phyloP scores from a whole-genome alignment of 2,113 vertebrate species.

The Cranoglanis bouderius region DNA sequence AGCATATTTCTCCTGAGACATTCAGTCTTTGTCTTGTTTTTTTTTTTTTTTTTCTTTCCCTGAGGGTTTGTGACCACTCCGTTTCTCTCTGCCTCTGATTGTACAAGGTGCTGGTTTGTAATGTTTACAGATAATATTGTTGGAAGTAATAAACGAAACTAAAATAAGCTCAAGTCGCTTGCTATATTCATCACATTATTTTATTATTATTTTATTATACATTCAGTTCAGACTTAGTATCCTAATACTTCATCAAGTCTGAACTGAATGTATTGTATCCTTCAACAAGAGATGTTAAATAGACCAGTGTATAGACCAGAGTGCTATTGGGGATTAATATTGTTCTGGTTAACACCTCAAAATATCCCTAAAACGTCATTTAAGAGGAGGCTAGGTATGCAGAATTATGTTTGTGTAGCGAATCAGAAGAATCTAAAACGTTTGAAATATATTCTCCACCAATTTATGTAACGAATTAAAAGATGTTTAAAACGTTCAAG shows the following conservation, averaged over 20 bases:
- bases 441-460: no score
- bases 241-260: background rate
- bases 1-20: slow-evolving; percentile 27
- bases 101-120: slow-evolving; percentile 73
- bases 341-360: background rate
- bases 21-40: background rate
- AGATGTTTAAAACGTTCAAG: no score
- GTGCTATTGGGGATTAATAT: background rate
- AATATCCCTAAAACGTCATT: background rate
- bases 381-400: background rate
- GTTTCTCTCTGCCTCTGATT: slow-evolving; percentile 59
- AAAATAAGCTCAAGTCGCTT: slow-evolving; percentile 10
- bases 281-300: background rate
- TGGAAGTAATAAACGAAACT: slow-evolving; percentile 66
- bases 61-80: slow-evolving; percentile 58
- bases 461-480: no score
- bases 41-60: background rate
- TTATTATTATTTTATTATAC: background rate
- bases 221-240: no score
- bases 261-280: background rate
- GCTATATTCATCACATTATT: background rate
- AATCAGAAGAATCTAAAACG: no score
- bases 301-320: background rate
- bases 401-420: background rate
- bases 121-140: slow-evolving; percentile 75